phyloP scores from a whole-genome alignment of 2,888 invertebrate species.

The Melitaea athalia region DNA sequence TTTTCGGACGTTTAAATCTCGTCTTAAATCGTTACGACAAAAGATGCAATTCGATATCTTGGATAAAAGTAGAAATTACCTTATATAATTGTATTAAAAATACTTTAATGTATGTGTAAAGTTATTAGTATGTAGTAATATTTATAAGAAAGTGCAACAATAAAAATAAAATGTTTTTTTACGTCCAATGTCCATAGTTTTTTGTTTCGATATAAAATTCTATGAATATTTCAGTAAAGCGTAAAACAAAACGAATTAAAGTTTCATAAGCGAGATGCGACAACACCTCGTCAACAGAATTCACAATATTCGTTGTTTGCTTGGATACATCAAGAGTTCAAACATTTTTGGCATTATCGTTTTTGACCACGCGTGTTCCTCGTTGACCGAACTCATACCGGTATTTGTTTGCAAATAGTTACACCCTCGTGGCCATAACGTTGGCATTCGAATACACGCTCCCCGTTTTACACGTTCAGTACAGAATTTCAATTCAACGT shows the following conservation, averaged over 20 bases:
- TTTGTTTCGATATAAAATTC: too few relatives aligned
- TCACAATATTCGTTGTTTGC: neutral
- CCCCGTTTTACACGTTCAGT: slow-evolving; percentile 60
- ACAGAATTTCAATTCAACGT: slow-evolving; percentile 73
- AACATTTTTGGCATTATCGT: slow-evolving; percentile 34
- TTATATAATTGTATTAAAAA: too few relatives aligned
- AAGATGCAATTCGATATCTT: too few relatives aligned
- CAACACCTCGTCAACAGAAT: neutral
- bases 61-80: too few relatives aligned
- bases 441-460: slow-evolving; percentile 62
- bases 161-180: too few relatives aligned
- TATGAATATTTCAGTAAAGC: neutral
- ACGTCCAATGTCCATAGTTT: too few relatives aligned
- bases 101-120: too few relatives aligned
- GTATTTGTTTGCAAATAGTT: slow-evolving; percentile 64
- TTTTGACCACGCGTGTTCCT: slow-evolving; percentile 28
- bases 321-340: slow-evolving; percentile 12
- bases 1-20: neutral
- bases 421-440: slow-evolving; percentile 57
- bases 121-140: too few relatives aligned
- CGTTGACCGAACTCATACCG: slow-evolving; percentile 51
- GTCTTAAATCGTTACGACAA: too few relatives aligned
- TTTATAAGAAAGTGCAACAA: too few relatives aligned
- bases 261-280: neutral
- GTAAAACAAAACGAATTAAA: neutral